Evolutionary conservation across 2,797 vertebrate genomes (phyloP).

Genomic region (Helicolenus hilgendorfi): DNA sequence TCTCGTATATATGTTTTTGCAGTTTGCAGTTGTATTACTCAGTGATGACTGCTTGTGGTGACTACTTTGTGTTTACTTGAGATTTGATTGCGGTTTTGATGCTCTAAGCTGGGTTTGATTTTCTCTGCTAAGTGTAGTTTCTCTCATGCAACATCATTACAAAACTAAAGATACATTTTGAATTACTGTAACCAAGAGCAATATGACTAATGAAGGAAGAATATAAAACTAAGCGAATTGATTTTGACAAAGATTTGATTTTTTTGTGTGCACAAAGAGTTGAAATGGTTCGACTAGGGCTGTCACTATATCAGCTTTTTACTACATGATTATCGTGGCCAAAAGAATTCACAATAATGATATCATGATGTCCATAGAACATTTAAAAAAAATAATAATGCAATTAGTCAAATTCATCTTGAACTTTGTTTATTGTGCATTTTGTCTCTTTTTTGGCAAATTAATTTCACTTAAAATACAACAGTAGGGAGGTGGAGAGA

Average conservation of each 20-base stretch:
- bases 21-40: background rate
- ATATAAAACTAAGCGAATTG: background rate
- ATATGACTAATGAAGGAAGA: background rate
- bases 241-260: background rate
- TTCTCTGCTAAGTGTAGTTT: background rate
- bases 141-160: background rate
- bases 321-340: too few species aligned
- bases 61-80: background rate
- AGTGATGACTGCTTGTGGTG: background rate
- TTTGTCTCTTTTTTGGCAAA: too few species aligned
- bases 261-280: background rate
- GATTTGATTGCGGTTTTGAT: background rate
- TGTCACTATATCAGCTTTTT: too few species aligned
- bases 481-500: too few species aligned
- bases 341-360: too few species aligned
- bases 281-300: background rate
- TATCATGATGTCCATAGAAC: too few species aligned
- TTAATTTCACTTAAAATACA: too few species aligned
- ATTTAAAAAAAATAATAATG: too few species aligned
- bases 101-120: background rate
- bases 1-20: background rate
- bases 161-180: background rate
- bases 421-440: too few species aligned
- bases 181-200: background rate
- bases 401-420: too few species aligned